Conservation (phyloP, 2,888 invertebrate genomes). For the Morinoia aosen region DNA sequence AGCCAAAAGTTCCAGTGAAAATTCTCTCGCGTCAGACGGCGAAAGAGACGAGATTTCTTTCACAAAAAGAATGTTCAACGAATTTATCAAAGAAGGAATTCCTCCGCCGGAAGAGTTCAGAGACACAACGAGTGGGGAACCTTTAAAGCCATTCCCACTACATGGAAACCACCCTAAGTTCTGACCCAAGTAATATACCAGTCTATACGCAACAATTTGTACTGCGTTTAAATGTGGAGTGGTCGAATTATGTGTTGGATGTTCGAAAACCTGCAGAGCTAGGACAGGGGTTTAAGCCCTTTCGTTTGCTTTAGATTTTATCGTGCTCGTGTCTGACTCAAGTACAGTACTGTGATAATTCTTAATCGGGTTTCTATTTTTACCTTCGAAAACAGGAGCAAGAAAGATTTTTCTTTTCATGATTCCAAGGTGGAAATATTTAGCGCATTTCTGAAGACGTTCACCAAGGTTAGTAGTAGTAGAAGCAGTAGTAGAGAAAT, state of each 20-base stretch:
- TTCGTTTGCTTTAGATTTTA: background rate
- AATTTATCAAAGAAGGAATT: background rate
- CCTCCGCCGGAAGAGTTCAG: background rate
- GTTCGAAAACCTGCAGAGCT: background rate
- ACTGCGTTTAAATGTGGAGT: background rate
- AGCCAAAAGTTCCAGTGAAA: slow-evolving; percentile 58
- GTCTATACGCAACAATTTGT: background rate
- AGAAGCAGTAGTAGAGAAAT: too few relatives aligned
- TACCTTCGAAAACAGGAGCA: background rate
- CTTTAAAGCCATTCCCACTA: background rate
- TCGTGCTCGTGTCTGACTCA: background rate
- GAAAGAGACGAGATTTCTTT: background rate
- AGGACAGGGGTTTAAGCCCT: background rate
- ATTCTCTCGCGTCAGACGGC: slow-evolving; percentile 50
- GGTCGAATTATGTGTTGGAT: background rate
- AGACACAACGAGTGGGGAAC: background rate
- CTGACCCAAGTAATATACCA: background rate
- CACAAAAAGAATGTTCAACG: background rate
- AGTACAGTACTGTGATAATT: background rate
- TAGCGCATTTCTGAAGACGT: too few relatives aligned
- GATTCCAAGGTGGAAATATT: too few relatives aligned
- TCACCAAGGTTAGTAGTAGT: too few relatives aligned
- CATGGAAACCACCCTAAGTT: background rate
- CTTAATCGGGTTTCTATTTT: background rate
- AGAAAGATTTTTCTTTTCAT: too few relatives aligned